These are phyloP conservation scores for Hyaena hyaena DNA, from an alignment of 2,113 vertebrate species.

Conservation along the genomic window DNA sequence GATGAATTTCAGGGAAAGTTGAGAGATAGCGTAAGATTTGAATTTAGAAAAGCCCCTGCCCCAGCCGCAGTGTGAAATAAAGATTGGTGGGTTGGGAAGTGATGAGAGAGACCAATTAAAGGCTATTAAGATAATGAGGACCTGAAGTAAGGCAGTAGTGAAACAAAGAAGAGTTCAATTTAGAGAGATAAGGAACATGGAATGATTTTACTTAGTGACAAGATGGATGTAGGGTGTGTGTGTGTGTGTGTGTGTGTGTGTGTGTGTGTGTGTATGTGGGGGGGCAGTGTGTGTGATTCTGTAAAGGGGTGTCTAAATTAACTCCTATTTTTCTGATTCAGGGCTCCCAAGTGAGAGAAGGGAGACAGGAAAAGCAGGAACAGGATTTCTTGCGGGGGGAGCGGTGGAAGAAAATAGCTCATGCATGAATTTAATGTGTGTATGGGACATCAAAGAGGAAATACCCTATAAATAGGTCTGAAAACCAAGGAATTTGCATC, in stretches of 20 bases:
- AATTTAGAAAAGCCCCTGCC: neutral
- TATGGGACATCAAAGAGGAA: neutral
- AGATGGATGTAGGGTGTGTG: neutral
- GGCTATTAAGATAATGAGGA: conserved; percentile 9
- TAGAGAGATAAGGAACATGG: neutral
- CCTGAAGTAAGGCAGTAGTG: neutral
- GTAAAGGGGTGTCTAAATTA: neutral
- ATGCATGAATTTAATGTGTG: neutral
- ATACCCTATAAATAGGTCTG: neutral
- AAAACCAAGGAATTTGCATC: neutral
- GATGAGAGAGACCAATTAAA: conserved; percentile 1
- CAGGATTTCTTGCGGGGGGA: neutral
- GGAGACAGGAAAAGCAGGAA: neutral
- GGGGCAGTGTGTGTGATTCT: neutral
- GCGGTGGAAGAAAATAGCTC: neutral
- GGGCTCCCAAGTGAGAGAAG: neutral
- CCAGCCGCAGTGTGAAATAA: neutral
- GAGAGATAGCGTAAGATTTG: neutral
- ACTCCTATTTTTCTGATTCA: neutral
- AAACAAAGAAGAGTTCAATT: neutral
- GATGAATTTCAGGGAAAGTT: neutral
- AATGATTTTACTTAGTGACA: neutral
- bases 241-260: too few species aligned
- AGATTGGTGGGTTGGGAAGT: neutral
- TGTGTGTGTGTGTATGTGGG: neutral